phyloP scores from a whole-genome alignment of 64 coral and sea anemone genomes.

The Montipora cactus region DNA sequence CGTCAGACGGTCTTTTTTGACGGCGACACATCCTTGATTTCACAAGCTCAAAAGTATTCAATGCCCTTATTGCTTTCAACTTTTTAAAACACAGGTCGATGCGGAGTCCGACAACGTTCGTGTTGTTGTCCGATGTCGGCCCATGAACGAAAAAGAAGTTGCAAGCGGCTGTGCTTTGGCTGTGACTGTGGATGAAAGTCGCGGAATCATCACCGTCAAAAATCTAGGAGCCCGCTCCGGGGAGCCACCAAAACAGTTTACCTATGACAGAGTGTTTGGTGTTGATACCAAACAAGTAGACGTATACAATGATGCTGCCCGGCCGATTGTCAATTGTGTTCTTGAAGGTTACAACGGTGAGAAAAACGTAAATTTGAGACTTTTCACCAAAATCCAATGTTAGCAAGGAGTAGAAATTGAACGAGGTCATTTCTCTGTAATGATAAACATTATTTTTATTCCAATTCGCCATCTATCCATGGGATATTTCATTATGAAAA shows the following conservation, averaged over 20 bases:
- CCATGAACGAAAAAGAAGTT: constrained; percentile 94
- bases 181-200: constrained; percentile 90
- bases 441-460: no score
- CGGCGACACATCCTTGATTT: no score
- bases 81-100: constrained; percentile 17
- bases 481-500: no score
- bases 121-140: constrained; percentile 98
- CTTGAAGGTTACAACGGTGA: constrained; percentile 98
- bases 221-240: constrained; percentile 64
- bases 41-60: background rate
- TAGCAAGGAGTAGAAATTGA: no score
- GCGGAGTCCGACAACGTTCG: constrained; percentile 86
- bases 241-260: constrained; percentile 89
- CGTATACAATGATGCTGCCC: constrained; percentile 98
- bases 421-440: no score
- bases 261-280: constrained; percentile 96
- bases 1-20: background rate
- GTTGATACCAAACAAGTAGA: constrained; percentile 90
- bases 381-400: no score
- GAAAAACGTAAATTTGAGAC: background rate
- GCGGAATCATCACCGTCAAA: constrained; percentile 85
- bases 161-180: constrained; percentile 68
- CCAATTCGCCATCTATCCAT: no score
- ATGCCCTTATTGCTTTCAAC: background rate
- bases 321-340: constrained; percentile 93